These are phyloP conservation scores for Philopotamus ludificatus DNA, from an alignment of 1,140 invertebrate genomes.

Conservation along the genomic window DNA sequence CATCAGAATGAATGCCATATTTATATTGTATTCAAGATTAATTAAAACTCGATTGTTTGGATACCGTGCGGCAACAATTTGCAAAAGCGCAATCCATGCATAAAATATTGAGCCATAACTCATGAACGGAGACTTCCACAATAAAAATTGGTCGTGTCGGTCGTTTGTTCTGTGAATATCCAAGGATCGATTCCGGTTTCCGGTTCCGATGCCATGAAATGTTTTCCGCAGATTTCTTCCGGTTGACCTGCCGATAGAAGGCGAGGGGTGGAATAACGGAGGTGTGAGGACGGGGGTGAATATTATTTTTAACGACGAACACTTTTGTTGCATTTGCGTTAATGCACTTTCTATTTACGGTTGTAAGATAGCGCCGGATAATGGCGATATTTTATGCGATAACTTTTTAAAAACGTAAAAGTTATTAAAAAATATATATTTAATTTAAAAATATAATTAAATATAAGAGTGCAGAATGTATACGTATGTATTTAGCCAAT, in stretches of 20 bases:
- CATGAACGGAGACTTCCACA: neutral
- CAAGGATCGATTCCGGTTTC: slow-evolving; percentile 11
- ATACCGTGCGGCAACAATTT: neutral
- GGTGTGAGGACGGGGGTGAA: too few relatives aligned
- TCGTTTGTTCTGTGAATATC: slow-evolving; percentile 15
- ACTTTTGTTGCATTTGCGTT: slow-evolving; percentile 2
- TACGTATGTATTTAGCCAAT: too few relatives aligned
- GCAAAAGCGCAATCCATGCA: slow-evolving; percentile 1
- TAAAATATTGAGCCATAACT: slow-evolving; percentile 15
- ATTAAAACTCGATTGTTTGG: neutral
- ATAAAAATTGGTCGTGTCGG: slow-evolving; percentile 6
- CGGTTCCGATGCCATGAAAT: slow-evolving; percentile 6
- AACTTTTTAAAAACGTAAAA: neutral
- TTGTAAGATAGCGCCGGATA: neutral
- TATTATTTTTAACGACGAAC: neutral
- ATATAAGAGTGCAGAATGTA: too few relatives aligned
- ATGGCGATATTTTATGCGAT: neutral
- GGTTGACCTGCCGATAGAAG: neutral
- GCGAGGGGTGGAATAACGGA: too few relatives aligned
- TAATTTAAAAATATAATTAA: too few relatives aligned
- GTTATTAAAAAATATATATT: too few relatives aligned
- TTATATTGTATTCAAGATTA: too few relatives aligned
- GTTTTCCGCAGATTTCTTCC: slow-evolving; percentile 15
- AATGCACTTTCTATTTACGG: slow-evolving; percentile 6
- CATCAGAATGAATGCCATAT: too few relatives aligned